Evolutionary conservation across 1,140 invertebrate genomes (phyloP).

Genomic region (Aphis gossypii): DNA sequence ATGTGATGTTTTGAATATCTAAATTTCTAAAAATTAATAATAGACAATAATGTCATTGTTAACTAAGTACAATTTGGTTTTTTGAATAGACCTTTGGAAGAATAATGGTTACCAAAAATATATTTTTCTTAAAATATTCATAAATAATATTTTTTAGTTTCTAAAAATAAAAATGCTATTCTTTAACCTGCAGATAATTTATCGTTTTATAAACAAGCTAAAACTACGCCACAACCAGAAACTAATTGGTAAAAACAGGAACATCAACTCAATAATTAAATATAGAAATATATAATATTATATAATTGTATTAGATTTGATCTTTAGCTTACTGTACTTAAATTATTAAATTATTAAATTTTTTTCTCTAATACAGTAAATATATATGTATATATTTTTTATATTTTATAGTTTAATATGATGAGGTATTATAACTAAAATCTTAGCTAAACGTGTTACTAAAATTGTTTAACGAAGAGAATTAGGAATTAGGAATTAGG

Average conservation of each 20-base stretch:
- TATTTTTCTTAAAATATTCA: not conserved
- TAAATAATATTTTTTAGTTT: not conserved
- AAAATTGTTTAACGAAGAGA: not conserved
- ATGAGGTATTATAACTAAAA: not conserved
- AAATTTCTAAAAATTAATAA: constrained; percentile 29
- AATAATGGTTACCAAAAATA: not conserved
- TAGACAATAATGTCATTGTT: not conserved
- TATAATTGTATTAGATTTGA: not conserved
- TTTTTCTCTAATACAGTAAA: not conserved
- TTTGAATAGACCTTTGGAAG: not conserved
- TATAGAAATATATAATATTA: not conserved
- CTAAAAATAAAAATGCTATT: not conserved
- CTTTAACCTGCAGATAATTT: not conserved
- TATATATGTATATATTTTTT: not conserved
- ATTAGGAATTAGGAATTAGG: not conserved
- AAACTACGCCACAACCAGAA: not conserved
- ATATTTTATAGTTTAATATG: not conserved
- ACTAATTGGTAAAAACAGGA: not conserved
- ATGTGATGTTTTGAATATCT: not conserved
- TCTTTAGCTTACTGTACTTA: not conserved
- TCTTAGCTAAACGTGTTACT: not conserved
- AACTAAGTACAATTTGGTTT: constrained; percentile 3
- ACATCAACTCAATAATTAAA: not conserved
- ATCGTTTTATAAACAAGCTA: not conserved
- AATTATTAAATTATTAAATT: not conserved